Evolutionary conservation across 2,797 vertebrate species (phyloP).

Genomic region (Falco naumanni): DNA sequence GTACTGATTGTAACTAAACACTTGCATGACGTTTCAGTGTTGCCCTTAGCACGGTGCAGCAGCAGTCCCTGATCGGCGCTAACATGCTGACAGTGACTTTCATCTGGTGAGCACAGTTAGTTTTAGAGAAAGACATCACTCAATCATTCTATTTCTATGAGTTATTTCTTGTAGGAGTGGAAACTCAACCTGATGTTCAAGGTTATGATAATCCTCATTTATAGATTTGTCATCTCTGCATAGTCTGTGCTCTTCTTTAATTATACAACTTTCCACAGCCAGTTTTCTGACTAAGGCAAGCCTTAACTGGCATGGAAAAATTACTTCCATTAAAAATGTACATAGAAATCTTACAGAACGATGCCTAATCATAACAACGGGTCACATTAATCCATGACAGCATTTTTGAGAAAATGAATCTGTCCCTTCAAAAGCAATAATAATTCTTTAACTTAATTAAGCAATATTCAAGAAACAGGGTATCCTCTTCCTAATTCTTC

Average conservation of each 20-base stretch:
- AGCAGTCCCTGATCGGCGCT: accelerated
- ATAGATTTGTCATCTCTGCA: accelerated
- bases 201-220: neutral
- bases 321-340: accelerated
- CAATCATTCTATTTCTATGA: neutral
- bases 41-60: accelerated
- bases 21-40: accelerated
- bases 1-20: accelerated
- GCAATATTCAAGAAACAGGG: accelerated
- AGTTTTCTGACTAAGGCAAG: neutral
- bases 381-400: accelerated
- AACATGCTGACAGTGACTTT: neutral
- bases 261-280: accelerated
- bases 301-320: neutral
- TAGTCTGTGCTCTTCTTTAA: neutral
- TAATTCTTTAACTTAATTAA: neutral
- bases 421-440: neutral
- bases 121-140: neutral
- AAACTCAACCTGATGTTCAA: neutral
- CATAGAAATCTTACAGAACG: accelerated
- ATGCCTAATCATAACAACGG: accelerated
- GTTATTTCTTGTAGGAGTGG: neutral
- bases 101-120: accelerated
- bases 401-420: neutral
- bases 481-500: neutral